Evolutionary conservation across 2,797 vertebrate genomes (phyloP).

Genomic region (Amazona finschi): DNA sequence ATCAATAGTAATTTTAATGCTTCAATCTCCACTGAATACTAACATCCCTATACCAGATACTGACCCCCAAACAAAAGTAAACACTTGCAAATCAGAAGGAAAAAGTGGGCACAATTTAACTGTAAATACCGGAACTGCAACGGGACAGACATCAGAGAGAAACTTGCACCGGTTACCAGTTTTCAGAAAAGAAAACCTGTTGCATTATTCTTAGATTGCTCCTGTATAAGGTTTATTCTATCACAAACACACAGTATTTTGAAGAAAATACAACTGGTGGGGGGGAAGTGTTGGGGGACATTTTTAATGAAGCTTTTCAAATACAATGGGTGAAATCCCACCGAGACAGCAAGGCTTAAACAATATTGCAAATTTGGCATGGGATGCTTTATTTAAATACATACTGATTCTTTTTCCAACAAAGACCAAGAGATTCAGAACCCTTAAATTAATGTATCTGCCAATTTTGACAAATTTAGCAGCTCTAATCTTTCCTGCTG

Average conservation of each 20-base stretch:
- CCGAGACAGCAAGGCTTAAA: neutral
- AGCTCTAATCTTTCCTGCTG: neutral
- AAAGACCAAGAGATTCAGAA: neutral
- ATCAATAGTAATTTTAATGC: neutral
- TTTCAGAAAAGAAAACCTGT: neutral
- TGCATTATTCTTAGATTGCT: neutral
- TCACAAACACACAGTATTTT: neutral
- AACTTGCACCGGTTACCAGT: neutral
- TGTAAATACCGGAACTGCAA: neutral
- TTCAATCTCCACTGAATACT: neutral
- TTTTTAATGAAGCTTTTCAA: neutral
- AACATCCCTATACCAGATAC: neutral
- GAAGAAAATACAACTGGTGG: neutral
- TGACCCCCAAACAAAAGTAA: neutral
- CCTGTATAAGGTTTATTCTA: neutral
- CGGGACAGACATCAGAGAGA: neutral
- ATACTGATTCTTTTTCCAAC: neutral
- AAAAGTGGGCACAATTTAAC: neutral
- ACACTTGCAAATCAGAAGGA: neutral
- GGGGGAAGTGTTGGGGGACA: rapidly evolving
- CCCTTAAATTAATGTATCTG: neutral
- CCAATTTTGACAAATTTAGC: neutral
- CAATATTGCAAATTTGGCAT: neutral
- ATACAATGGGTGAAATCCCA: neutral
- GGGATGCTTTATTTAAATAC: neutral